Percentiles rank a stretch among this genome's conserved stretches.
Evolutionary conservation across 1,140 invertebrate species (phyloP).

Genomic region (Euschistus heros): DNA sequence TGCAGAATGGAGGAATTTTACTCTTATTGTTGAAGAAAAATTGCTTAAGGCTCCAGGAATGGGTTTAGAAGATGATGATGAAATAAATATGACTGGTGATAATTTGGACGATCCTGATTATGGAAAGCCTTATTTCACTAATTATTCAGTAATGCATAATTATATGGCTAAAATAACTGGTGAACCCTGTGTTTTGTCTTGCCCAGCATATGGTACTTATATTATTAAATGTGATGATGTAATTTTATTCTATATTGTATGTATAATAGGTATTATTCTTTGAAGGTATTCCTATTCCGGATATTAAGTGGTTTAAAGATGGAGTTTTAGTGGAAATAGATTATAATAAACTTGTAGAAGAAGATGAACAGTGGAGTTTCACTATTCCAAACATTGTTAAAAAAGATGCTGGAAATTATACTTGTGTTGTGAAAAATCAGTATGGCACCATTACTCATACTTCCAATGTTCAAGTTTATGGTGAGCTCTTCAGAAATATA

Average conservation of each 20-base stretch:
- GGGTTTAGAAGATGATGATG: neutral
- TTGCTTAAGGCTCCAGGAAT: neutral
- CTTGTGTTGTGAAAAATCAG: slow-evolving; percentile 24
- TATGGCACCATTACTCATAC: slow-evolving; percentile 17
- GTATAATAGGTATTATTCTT: neutral
- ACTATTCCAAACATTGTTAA: neutral
- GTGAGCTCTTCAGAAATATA: slow-evolving; percentile 13
- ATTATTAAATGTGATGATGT: neutral
- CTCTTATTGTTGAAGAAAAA: neutral
- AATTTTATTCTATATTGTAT: neutral
- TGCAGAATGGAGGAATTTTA: neutral
- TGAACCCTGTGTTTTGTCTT: slow-evolving; percentile 19
- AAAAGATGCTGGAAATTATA: slow-evolving; percentile 26
- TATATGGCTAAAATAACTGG: slow-evolving; percentile 18
- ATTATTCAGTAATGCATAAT: slow-evolving; percentile 22
- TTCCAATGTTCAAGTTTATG: slow-evolving; percentile 22
- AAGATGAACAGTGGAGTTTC: slow-evolving; percentile 4
- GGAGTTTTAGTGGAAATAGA: slow-evolving; percentile 8
- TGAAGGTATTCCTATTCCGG: slow-evolving; percentile 18
- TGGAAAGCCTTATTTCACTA: slow-evolving; percentile 22
- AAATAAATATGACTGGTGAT: slow-evolving; percentile 14
- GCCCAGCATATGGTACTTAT: slow-evolving; percentile 23
- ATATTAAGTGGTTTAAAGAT: slow-evolving; percentile 24
- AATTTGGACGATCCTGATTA: slow-evolving; percentile 17
- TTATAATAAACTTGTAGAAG: too few relatives aligned